These are phyloP conservation scores for Acronicta psi DNA, from an alignment of 2,888 invertebrate genomes.

Conservation along the genomic window DNA sequence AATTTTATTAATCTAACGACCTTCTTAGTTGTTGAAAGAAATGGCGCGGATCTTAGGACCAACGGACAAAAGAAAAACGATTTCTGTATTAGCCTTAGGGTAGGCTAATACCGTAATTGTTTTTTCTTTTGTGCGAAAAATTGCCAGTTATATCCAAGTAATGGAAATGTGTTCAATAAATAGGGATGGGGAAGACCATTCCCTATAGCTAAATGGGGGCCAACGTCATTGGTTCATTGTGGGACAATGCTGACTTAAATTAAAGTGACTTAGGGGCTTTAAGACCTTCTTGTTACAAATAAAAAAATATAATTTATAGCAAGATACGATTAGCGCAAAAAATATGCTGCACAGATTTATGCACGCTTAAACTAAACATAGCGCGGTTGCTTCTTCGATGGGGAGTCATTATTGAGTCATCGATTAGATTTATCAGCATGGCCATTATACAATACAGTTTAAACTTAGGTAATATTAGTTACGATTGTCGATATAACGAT, in stretches of 20 bases:
- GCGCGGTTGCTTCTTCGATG: too few species aligned
- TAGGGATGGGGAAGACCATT: background rate
- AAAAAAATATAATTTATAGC: too few species aligned
- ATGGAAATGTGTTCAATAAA: background rate
- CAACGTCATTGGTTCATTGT: background rate
- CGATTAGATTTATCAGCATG: background rate
- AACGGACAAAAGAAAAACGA: background rate
- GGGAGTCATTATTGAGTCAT: too few species aligned
- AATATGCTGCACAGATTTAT: too few species aligned
- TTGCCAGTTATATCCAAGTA: conserved; percentile 1
- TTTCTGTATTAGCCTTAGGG: background rate
- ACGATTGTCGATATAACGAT: background rate
- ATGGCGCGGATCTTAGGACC: background rate
- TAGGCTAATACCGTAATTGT: background rate
- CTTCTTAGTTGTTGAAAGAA: too few species aligned
- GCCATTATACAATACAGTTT: background rate
- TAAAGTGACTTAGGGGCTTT: too few species aligned
- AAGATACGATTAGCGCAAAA: too few species aligned
- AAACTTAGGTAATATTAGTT: background rate
- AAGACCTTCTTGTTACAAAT: too few species aligned
- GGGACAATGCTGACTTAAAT: too few species aligned
- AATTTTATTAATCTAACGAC: too few species aligned
- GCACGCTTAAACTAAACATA: too few species aligned
- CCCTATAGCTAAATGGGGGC: background rate
- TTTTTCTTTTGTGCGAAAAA: background rate